phyloP scores from a whole-genome alignment of 2,113 vertebrate species.

The Sialia sialis region DNA sequence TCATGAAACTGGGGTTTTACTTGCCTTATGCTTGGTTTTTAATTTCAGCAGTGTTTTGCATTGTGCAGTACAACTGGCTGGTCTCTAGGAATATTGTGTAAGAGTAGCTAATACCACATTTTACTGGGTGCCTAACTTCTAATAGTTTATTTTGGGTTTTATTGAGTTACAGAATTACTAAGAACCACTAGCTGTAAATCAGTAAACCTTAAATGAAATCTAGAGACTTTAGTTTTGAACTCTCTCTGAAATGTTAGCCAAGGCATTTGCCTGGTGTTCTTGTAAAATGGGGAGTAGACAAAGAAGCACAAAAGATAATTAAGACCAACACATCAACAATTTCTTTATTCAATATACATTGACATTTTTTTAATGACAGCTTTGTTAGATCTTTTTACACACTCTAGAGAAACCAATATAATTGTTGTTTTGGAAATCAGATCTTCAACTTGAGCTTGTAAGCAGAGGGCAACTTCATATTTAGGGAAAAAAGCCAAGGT shows the following conservation, averaged over 20 bases:
- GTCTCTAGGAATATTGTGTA: not conserved
- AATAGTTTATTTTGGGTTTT: not conserved
- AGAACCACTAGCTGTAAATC: not conserved
- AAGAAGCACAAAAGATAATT: not conserved
- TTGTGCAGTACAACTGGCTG: not conserved
- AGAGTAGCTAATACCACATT: not conserved
- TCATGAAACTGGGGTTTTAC: not conserved
- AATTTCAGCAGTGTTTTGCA: not conserved
- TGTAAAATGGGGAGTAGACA: not conserved
- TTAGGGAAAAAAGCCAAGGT: not conserved
- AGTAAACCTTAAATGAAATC: not conserved
- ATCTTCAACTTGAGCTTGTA: not conserved
- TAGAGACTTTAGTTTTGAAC: not conserved
- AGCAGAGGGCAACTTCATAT: not conserved
- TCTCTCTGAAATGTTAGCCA: not conserved
- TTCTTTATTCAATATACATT: not conserved
- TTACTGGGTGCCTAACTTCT: not conserved
- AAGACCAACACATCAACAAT: not conserved
- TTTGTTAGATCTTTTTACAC: not conserved
- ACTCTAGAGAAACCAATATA: not conserved
- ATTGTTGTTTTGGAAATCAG: not conserved
- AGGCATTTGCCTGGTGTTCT: not conserved
- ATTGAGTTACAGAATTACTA: not conserved
- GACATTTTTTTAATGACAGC: not conserved
- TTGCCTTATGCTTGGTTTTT: not conserved